Conservation (phyloP, 1,140 invertebrate genomes). For the Ylistrum balloti region DNA sequence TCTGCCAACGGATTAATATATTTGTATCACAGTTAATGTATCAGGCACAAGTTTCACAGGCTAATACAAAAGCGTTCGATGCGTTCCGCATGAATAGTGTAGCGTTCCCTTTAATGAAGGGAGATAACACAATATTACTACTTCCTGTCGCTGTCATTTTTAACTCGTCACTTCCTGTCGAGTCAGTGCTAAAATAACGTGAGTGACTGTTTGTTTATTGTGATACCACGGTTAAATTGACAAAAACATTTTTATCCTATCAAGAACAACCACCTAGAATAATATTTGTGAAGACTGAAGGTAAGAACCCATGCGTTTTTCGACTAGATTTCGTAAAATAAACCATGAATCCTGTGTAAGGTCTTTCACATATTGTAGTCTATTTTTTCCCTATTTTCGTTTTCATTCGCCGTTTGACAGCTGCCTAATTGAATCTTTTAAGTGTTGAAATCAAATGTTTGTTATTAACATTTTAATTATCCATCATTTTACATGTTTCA, state of each 20-base stretch:
- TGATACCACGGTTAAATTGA: background rate
- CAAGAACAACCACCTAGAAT: background rate
- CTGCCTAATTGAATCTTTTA: too few species aligned
- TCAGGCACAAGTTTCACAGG: too few species aligned
- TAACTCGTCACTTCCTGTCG: constrained; percentile 6
- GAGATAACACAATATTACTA: background rate
- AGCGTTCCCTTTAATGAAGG: background rate
- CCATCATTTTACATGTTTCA: too few species aligned
- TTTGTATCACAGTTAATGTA: too few species aligned
- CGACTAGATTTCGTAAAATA: background rate
- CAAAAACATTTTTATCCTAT: background rate
- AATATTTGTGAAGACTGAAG: background rate
- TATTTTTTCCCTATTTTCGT: background rate
- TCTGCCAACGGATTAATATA: too few species aligned
- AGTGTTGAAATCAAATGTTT: too few species aligned
- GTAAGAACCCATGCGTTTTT: background rate
- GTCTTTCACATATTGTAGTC: too few species aligned
- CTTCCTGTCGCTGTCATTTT: background rate
- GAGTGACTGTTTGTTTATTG: background rate
- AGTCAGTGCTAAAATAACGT: constrained; percentile 26
- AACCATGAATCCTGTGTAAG: too few species aligned
- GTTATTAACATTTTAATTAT: too few species aligned
- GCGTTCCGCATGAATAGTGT: background rate
- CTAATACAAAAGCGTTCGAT: too few species aligned
- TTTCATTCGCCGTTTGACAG: background rate